Conservation (phyloP, 2,797 vertebrate genomes). For the Anguilla megastoma region DNA sequence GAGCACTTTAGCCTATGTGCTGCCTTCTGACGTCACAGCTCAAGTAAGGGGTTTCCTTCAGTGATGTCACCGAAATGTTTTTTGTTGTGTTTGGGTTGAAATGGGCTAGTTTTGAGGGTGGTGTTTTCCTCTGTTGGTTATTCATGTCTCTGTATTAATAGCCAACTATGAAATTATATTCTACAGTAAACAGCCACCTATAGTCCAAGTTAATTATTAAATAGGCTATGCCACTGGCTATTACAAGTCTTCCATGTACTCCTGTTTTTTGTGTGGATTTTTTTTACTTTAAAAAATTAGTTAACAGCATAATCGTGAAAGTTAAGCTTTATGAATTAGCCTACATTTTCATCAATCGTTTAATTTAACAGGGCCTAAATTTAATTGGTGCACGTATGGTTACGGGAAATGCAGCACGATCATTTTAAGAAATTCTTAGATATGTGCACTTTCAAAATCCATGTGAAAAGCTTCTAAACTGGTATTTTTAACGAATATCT, state of each 20-base stretch:
- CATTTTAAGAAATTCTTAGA: not conserved
- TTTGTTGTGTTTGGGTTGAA: constrained; percentile 6
- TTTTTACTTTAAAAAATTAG: not conserved
- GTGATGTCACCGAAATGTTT: constrained; percentile 31
- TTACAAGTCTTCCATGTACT: too few species aligned
- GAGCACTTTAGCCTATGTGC: constrained; percentile 19
- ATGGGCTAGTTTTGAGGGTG: not conserved
- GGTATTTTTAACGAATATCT: too few species aligned
- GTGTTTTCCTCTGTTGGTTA: not conserved
- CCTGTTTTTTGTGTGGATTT: not conserved
- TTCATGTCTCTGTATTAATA: not conserved
- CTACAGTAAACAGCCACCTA: not conserved
- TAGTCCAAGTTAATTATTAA: not conserved
- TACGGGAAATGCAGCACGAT: not conserved
- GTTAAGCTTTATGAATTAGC: not conserved
- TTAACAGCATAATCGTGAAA: not conserved
- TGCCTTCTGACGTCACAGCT: constrained; percentile 34
- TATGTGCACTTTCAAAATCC: not conserved
- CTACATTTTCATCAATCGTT: not conserved
- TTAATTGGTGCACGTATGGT: too few species aligned
- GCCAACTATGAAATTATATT: not conserved
- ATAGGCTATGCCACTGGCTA: too few species aligned
- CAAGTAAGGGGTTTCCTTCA: constrained; percentile 39
- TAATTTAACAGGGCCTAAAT: not conserved
- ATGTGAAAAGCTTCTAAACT: not conserved